Evolutionary conservation across 2,888 invertebrate species (phyloP).

Genomic region (Halictus ligatus): DNA sequence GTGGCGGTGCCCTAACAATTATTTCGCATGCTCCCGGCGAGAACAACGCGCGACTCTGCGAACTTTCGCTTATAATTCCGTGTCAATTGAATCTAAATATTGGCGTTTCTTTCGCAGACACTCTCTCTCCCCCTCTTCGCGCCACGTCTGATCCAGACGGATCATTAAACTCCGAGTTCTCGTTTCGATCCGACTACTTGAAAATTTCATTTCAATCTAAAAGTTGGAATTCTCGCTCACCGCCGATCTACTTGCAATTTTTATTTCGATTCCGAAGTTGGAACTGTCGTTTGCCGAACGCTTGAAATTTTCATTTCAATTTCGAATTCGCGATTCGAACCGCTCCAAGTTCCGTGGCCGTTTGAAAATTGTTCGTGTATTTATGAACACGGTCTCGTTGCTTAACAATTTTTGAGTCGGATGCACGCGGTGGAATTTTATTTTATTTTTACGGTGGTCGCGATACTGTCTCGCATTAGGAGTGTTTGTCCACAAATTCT

Average conservation of each 20-base stretch:
- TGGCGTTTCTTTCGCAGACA: neutral
- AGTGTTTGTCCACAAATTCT: neutral
- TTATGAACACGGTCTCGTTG: neutral
- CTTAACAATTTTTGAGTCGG: neutral
- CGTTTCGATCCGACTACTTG: neutral
- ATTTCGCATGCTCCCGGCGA: conserved; percentile 23
- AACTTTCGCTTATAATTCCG: neutral
- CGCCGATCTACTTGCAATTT: neutral
- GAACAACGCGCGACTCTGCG: conserved; percentile 23
- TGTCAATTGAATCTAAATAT: neutral
- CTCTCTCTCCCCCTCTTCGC: neutral
- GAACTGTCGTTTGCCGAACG: neutral
- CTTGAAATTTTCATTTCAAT: neutral
- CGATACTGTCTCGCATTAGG: neutral
- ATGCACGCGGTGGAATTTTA: no score
- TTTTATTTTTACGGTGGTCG: no score
- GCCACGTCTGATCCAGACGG: neutral
- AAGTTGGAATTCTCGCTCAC: neutral
- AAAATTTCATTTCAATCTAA: conserved; percentile 7
- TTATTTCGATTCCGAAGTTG: neutral
- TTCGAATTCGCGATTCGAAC: neutral
- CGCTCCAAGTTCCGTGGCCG: no score
- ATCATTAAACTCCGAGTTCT: neutral
- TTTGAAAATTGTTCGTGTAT: neutral
- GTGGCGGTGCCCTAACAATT: conserved; percentile 28